These are phyloP conservation scores for Pomacea maculata DNA, from an alignment of 1,140 invertebrate species.

Conservation along the genomic window DNA sequence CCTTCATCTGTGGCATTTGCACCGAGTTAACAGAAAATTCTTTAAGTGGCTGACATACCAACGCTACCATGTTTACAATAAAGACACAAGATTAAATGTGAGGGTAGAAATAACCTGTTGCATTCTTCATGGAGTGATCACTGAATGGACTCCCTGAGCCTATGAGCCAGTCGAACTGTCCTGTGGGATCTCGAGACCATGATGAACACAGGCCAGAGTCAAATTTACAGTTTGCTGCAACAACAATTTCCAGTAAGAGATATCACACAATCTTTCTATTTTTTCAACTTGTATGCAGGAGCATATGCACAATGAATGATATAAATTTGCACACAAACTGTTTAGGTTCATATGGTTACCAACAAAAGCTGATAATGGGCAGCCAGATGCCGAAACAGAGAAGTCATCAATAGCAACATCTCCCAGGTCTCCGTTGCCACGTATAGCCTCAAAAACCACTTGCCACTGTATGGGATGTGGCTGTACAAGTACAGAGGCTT, in stretches of 20 bases:
- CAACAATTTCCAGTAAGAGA: too few relatives aligned
- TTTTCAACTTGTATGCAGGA: too few relatives aligned
- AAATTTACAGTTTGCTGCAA: conserved; percentile 51
- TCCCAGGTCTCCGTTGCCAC: conserved; percentile 40
- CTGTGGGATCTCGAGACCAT: conserved; percentile 45
- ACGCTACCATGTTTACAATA: too few relatives aligned
- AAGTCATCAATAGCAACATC: conserved; percentile 59
- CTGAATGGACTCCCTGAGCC: conserved; percentile 20
- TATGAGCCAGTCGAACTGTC: conserved; percentile 50
- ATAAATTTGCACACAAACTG: too few relatives aligned
- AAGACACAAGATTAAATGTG: too few relatives aligned
- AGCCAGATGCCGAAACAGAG: conserved; percentile 18
- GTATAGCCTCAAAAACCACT: conserved; percentile 50
- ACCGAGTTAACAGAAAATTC: too few relatives aligned
- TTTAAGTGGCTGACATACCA: too few relatives aligned
- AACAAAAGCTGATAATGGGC: neutral
- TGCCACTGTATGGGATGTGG: conserved; percentile 39
- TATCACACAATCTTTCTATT: too few relatives aligned
- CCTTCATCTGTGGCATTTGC: too few relatives aligned
- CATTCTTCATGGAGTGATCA: conserved; percentile 11
- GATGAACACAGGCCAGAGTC: conserved; percentile 48
- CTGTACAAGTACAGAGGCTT: conserved; percentile 24
- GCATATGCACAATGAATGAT: too few relatives aligned
- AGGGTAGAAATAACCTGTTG: neutral
- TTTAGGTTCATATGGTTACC: too few relatives aligned